A percentile compares a stretch with the other conserved stretches of the same genome.
phyloP scores from a whole-genome alignment of 2,113 vertebrate species.

The Antidorcas marsupialis region DNA sequence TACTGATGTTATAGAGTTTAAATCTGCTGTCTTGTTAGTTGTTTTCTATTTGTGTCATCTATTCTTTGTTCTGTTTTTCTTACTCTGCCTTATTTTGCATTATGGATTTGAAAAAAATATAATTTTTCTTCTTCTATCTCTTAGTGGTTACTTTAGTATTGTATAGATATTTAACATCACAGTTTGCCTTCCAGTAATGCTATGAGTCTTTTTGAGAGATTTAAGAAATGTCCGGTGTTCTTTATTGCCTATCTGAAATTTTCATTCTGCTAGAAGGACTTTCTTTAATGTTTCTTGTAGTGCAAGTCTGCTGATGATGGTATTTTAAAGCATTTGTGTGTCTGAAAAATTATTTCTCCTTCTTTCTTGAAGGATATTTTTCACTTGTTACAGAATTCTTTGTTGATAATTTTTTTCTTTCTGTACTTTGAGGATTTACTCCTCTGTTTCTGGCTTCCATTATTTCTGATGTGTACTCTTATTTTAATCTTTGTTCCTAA shows the following conservation, averaged over 20 bases:
- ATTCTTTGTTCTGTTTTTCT: not conserved
- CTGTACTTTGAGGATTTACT: not conserved
- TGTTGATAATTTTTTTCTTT: not conserved
- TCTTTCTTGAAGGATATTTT: not conserved
- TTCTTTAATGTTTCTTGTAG: not conserved
- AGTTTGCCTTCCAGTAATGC: not conserved
- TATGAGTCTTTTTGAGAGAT: not conserved
- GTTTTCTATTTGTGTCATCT: not conserved
- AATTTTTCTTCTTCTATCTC: not conserved
- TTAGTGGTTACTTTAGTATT: not conserved
- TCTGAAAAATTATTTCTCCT: not conserved
- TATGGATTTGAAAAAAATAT: not conserved
- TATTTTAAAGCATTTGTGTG: not conserved
- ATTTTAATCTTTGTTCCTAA: not conserved
- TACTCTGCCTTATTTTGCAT: not conserved
- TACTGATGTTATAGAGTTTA: not conserved
- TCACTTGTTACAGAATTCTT: not conserved
- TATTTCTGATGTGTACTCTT: not conserved
- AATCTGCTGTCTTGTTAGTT: not conserved
- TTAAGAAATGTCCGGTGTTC: not conserved
- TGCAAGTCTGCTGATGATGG: not conserved
- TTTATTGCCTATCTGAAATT: not conserved
- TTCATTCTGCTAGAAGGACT: not conserved
- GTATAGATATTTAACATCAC: not conserved
- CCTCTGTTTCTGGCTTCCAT: not conserved